Conservation (phyloP, 37 sponge, comb jelly and placozoan species). For the Diacarnus erythraeanus region DNA sequence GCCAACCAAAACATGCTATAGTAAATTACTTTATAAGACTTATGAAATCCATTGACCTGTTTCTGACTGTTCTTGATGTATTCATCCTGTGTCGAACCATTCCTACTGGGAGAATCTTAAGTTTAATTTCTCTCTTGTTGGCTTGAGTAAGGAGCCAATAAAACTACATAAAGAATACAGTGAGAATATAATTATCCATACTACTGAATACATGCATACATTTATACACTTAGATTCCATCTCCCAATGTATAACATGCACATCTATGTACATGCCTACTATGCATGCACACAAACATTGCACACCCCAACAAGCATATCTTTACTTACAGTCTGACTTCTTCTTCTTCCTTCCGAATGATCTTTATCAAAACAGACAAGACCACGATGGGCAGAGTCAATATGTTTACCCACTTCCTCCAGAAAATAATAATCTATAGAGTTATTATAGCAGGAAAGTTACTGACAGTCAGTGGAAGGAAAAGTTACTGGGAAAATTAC, state of each 20-base stretch:
- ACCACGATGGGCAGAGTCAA: slow-evolving; percentile 31
- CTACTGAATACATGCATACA: no score
- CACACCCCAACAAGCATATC: neutral
- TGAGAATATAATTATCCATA: no score
- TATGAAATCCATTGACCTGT: neutral
- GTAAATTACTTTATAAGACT: no score
- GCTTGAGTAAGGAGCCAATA: slow-evolving; percentile 18
- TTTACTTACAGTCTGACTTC: neutral
- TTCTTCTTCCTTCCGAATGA: neutral
- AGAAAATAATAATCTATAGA: slow-evolving; percentile 70
- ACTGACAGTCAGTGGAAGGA: no score
- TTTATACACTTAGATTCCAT: no score
- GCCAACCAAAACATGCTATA: neutral
- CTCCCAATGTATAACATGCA: no score
- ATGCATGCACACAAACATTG: neutral
- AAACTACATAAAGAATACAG: slow-evolving; percentile 10
- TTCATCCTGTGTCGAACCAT: slow-evolving; percentile 37
- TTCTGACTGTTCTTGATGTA: slow-evolving; percentile 19
- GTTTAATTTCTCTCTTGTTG: slow-evolving; percentile 8
- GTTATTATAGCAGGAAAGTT: neutral
- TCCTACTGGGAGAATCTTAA: slow-evolving; percentile 34
- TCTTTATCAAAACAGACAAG: slow-evolving; percentile 1
- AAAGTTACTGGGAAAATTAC: no score
- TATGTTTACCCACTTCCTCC: slow-evolving; percentile 58
- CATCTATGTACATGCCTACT: no score